Evolutionary conservation across 2,888 invertebrate genomes (phyloP).

Genomic region (Orthosia incerta): DNA sequence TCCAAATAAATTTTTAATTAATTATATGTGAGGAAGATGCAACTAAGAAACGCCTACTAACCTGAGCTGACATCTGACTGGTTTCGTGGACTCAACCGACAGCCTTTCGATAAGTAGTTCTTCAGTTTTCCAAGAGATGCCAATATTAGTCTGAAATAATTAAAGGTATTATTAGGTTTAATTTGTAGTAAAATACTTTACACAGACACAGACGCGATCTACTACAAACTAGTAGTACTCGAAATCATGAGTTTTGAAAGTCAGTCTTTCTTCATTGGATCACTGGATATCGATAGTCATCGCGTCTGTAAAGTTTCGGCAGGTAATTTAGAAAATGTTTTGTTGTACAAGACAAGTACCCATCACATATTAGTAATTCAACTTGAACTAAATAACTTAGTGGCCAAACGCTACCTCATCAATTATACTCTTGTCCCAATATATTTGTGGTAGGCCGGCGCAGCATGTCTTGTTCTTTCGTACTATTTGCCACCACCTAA

Average conservation of each 20-base stretch:
- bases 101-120: constrained; percentile 93
- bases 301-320: background rate
- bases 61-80: constrained; percentile 94
- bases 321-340: too few species aligned
- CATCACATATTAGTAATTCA: background rate
- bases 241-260: background rate
- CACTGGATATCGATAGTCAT: background rate
- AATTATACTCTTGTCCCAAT: too few species aligned
- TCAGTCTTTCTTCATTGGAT: background rate
- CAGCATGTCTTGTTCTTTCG: too few species aligned
- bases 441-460: too few species aligned
- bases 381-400: too few species aligned
- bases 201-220: too few species aligned
- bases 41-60: constrained; percentile 59
- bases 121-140: constrained; percentile 96
- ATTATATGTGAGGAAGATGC: too few species aligned
- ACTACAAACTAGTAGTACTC: too few species aligned
- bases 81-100: constrained; percentile 94
- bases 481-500: too few species aligned
- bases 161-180: background rate
- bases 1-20: too few species aligned
- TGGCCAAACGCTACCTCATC: too few species aligned
- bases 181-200: background rate
- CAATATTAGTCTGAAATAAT: constrained; percentile 92
- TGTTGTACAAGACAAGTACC: background rate